Evolutionary conservation across 2,113 vertebrate species (phyloP).

Genomic region (Psophia crepitans): DNA sequence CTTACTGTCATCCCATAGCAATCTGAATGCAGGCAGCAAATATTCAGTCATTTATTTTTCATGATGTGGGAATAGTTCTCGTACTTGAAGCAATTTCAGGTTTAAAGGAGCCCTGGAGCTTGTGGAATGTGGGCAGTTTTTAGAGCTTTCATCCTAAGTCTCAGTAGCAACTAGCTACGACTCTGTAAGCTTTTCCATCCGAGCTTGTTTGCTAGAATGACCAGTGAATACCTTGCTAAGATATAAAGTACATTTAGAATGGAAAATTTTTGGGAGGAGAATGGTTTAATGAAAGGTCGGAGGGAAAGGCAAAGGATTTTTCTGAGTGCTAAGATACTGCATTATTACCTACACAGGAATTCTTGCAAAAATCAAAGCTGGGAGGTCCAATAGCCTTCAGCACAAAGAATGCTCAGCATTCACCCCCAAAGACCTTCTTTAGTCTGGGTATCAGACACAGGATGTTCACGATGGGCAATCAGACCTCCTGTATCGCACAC

Average conservation of each 20-base stretch:
- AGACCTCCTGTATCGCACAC: background rate
- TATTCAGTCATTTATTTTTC: background rate
- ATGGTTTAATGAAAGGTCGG: background rate
- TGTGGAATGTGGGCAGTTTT: background rate
- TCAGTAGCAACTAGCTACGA: background rate
- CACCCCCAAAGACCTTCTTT: conserved; percentile 12
- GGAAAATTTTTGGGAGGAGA: background rate
- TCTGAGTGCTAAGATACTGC: background rate
- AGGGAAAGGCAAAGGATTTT: background rate
- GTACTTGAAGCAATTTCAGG: background rate
- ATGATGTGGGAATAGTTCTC: background rate
- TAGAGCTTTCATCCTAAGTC: background rate
- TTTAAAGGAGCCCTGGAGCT: background rate
- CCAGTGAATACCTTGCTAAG: background rate
- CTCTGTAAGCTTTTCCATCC: background rate
- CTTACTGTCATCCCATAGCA: background rate
- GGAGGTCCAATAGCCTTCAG: background rate
- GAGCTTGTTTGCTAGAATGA: background rate
- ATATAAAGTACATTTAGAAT: background rate
- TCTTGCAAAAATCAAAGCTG: background rate
- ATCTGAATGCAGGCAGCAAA: background rate
- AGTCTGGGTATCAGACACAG: background rate
- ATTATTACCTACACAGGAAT: conserved; percentile 10
- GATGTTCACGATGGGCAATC: background rate
- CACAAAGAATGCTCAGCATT: conserved; percentile 52